These are phyloP conservation scores for Anhinga anhinga DNA, from an alignment of 2,113 vertebrate species.

Conservation along the genomic window DNA sequence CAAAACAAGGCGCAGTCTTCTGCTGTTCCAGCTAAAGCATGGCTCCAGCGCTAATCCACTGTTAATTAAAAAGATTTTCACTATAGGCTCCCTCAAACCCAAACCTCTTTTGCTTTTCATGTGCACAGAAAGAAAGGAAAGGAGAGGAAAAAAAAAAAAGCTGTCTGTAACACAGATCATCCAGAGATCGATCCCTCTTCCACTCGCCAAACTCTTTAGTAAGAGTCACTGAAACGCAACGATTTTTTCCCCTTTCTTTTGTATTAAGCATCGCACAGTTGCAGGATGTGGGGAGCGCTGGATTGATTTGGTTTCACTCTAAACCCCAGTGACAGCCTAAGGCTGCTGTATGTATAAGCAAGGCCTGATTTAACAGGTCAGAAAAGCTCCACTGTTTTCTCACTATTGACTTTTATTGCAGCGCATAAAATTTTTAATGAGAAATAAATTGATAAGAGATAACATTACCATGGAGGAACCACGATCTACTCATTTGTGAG, in stretches of 20 bases:
- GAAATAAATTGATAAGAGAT: slow-evolving; percentile 20
- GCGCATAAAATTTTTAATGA: not conserved
- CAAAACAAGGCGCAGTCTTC: not conserved
- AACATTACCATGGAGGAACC: not conserved
- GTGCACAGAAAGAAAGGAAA: not conserved
- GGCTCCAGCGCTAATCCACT: not conserved
- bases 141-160: not conserved
- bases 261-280: accelerated
- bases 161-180: not conserved
- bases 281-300: not conserved
- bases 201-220: not conserved
- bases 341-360: not conserved
- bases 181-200: not conserved
- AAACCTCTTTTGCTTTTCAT: not conserved
- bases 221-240: not conserved
- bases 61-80: slow-evolving; percentile 35
- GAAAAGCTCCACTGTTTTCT: slow-evolving; percentile 13
- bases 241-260: not conserved
- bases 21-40: not conserved
- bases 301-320: not conserved
- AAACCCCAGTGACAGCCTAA: not conserved
- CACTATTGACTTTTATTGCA: not conserved
- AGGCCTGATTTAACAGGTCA: not conserved
- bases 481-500: not conserved
- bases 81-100: not conserved